Evolutionary conservation across 2,113 vertebrate genomes (phyloP), one percentile per base, ranked within the genome.

Genomic region (Syrmaticus mikado): DNA sequence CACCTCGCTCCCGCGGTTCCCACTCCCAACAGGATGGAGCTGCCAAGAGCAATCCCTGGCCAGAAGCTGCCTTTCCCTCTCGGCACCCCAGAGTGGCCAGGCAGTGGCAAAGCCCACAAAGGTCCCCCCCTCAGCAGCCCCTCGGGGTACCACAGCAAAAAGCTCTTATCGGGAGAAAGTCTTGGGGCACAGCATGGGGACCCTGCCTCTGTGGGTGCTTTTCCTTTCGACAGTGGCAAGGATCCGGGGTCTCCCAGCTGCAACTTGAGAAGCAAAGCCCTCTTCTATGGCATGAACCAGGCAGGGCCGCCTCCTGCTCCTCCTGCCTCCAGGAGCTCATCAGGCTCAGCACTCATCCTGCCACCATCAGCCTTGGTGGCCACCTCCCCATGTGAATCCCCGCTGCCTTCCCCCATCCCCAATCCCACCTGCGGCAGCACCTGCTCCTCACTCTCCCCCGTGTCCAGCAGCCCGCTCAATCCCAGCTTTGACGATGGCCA

Each of bases 381-480:
- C 41, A 98, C 98, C 20, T 99, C 99, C 5, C 99, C 99, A 27
- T 98, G 98, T 2, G 98, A 98, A 75, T 99, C 99, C 32, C 99
- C 99, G 0, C 97, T 99, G 91, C 98, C 98, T 0, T 99, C 99
- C 0, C 99, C 99, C 1, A 98, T 98, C 72, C 98, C 98, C 94
- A 99, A 98, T 84, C 97, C 98, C 7, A 93, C 98, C 6, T 97
- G 98, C 9, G 95, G 98, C 96, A 98, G 98, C 91, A 99, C 98
- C 32, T 99, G 98, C 89, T 99, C 99, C 0, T 99, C 99, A 0
- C 98, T 99, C 71, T 99, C 99, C 1, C 99, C 99, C 2, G 88
- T 98, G 52, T 99, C 99, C 86, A 98, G 97, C 93, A 99, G 99
- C 89, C 99, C 99, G 0, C 98, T 98, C 83, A 99, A 99, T 94